Evolutionary conservation across 2,113 vertebrate genomes (phyloP).

Genomic region (Otus sunia): DNA sequence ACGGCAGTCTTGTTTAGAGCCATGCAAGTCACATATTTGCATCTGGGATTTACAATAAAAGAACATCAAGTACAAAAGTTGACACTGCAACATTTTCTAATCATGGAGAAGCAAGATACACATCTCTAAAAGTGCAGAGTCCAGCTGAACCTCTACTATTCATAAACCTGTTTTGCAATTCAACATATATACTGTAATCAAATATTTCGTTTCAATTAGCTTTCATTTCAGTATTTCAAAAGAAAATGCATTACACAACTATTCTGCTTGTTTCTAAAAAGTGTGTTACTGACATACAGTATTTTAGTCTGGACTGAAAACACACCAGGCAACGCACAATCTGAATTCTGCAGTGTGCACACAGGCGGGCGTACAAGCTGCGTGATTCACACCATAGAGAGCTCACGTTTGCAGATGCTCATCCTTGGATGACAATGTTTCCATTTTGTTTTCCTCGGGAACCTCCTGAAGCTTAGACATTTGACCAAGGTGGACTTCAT

Average conservation of each 20-base stretch:
- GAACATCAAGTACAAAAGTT: background rate
- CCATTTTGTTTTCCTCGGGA: background rate
- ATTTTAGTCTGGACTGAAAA: background rate
- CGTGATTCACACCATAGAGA: background rate
- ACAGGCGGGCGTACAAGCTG: background rate
- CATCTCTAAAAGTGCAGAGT: background rate
- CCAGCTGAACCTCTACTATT: background rate
- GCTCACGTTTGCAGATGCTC: constrained; percentile 76
- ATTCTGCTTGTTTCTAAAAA: background rate
- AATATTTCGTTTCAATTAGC: background rate
- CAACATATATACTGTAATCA: background rate
- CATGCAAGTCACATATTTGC: background rate
- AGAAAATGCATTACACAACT: background rate
- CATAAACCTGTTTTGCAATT: background rate
- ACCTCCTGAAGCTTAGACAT: constrained; percentile 13
- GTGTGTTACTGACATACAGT: background rate
- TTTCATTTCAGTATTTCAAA: background rate
- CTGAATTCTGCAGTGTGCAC: background rate
- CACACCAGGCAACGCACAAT: background rate
- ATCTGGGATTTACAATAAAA: background rate
- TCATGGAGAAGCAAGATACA: background rate
- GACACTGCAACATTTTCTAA: background rate
- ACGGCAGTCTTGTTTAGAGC: background rate
- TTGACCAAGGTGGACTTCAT: background rate
- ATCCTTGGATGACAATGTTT: constrained; percentile 58